Percentiles rank a stretch among this genome's conserved stretches.
Evolutionary conservation across 2,797 vertebrate genomes (phyloP).

Genomic region (Ficedula albicollis): DNA sequence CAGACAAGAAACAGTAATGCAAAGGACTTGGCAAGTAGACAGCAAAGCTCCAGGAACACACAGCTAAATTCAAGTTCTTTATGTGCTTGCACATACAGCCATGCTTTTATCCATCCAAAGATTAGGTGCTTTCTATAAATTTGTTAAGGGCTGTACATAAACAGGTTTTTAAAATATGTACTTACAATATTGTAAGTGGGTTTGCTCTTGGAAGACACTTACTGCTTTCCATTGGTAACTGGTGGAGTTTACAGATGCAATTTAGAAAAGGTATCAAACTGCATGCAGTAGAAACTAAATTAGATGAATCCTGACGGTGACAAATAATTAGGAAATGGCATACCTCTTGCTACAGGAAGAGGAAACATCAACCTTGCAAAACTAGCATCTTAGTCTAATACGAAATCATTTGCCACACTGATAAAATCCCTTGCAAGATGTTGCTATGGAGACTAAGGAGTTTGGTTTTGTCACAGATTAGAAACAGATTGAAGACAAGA

Average conservation of each 20-base stretch:
- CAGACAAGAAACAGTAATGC: background rate
- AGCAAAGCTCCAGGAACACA: background rate
- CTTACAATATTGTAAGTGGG: background rate
- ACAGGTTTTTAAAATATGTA: background rate
- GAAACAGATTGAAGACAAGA: background rate
- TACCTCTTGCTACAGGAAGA: background rate
- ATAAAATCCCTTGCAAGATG: background rate
- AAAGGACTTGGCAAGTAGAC: background rate
- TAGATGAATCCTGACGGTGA: background rate
- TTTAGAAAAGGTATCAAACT: background rate
- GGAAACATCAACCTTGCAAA: background rate
- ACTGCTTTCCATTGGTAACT: background rate
- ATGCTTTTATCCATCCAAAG: background rate
- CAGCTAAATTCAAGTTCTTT: background rate
- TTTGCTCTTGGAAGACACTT: background rate
- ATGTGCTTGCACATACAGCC: background rate
- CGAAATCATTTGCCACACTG: background rate
- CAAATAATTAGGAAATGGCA: background rate
- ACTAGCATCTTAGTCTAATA: background rate
- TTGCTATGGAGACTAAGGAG: background rate
- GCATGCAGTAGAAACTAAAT: background rate
- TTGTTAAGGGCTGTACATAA: background rate
- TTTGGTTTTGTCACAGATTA: background rate
- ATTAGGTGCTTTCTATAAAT: background rate
- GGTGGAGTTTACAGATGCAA: background rate